These are phyloP conservation scores for Xestia sexstrigata DNA, from an alignment of 2,888 invertebrate species.

Conservation along the genomic window DNA sequence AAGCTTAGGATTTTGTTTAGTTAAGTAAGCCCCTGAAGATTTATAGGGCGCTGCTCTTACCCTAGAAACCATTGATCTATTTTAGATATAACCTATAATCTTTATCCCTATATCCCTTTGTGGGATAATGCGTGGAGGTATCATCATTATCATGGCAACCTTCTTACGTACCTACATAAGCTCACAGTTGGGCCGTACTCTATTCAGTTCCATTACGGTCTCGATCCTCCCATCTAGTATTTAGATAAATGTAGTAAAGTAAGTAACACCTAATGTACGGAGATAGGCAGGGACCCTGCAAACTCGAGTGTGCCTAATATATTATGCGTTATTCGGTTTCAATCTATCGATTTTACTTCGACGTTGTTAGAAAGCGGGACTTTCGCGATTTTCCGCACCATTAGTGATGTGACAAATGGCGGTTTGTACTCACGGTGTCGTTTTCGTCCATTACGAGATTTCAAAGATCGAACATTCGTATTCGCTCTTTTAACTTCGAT, in stretches of 20 bases:
- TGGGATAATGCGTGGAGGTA: conserved; percentile 63
- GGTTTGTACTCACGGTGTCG: conserved; percentile 86
- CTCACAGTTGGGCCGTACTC: conserved; percentile 46
- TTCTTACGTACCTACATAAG: conserved; percentile 53
- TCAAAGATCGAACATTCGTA: conserved; percentile 83
- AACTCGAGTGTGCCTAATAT: conserved; percentile 71
- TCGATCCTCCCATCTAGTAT: conserved; percentile 57
- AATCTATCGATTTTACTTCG: conserved; percentile 82
- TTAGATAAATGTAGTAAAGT: conserved; percentile 62
- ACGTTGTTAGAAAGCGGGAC: conserved; percentile 82
- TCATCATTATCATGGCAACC: conserved; percentile 63
- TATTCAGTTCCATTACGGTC: conserved; percentile 51
- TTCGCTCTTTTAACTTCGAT: conserved; percentile 83
- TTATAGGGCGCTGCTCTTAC: conserved; percentile 27
- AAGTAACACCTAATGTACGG: conserved; percentile 51
- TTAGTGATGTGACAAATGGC: conserved; percentile 88
- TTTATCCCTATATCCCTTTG: conserved; percentile 63
- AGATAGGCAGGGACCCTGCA: conserved; percentile 56
- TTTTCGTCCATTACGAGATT: conserved; percentile 87
- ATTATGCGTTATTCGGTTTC: conserved; percentile 79
- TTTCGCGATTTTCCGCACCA: conserved; percentile 86
- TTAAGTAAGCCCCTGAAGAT: conserved; percentile 35
- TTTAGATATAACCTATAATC: conserved; percentile 65
- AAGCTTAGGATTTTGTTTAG: conserved; percentile 35
- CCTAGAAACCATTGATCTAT: conserved; percentile 62